Evolutionary conservation across 2,113 vertebrate genomes (phyloP).

Genomic region (Sclerurus mexicanus): DNA sequence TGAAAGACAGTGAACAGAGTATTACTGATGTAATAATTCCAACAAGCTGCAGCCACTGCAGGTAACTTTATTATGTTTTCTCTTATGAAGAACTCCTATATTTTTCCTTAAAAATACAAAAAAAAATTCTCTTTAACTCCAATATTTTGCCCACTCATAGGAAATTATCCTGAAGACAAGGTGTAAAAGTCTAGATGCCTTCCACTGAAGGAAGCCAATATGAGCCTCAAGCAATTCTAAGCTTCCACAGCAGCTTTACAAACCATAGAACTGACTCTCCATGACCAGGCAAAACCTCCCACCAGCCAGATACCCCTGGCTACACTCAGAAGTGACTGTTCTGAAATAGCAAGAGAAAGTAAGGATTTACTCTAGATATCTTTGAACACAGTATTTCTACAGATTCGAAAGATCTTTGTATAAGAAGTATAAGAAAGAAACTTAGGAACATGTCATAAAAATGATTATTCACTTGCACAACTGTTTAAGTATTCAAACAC

Average conservation of each 20-base stretch:
- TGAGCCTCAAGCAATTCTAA: not conserved
- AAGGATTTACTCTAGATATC: not conserved
- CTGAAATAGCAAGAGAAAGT: not conserved
- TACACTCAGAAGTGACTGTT: not conserved
- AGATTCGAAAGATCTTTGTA: not conserved
- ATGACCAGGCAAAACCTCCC: not conserved
- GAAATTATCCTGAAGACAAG: not conserved
- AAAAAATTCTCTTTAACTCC: not conserved
- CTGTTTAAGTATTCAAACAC: not conserved
- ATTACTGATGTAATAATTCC: not conserved
- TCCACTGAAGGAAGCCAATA: fast-evolving
- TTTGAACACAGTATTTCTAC: not conserved
- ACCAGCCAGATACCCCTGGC: too few relatives aligned
- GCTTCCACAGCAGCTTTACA: not conserved
- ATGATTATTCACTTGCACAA: not conserved
- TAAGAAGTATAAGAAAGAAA: not conserved
- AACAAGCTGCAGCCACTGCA: not conserved
- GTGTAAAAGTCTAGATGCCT: not conserved
- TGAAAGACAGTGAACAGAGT: not conserved
- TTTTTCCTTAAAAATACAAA: not conserved
- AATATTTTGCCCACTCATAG: not conserved
- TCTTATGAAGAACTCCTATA: not conserved
- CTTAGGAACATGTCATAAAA: not conserved
- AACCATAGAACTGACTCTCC: not conserved
- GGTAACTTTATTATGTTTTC: not conserved